phyloP scores from a whole-genome alignment of 1,140 invertebrate genomes.

The Rhopalosiphum maidis region DNA sequence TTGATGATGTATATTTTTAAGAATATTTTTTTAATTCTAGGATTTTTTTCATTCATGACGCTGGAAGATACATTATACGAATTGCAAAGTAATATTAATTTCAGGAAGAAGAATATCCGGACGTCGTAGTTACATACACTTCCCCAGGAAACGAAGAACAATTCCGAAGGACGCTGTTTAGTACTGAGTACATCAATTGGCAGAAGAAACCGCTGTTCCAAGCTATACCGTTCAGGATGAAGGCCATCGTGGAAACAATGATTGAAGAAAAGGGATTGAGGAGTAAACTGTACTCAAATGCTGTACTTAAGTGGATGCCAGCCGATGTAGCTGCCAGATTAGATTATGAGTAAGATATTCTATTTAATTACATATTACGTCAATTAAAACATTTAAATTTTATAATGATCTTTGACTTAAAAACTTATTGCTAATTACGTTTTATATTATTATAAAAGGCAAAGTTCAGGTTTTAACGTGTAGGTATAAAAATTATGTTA shows the following conservation, averaged over 20 bases:
- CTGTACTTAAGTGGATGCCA: constrained; percentile 52
- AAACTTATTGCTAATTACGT: neutral
- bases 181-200: constrained; percentile 58
- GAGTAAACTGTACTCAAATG: constrained; percentile 56
- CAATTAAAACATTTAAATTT: neutral
- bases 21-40: constrained; percentile 32
- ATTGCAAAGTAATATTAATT: constrained; percentile 47
- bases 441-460: neutral
- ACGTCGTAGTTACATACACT: constrained; percentile 58
- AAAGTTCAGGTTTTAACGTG: neutral
- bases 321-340: constrained; percentile 40
- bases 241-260: constrained; percentile 29
- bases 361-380: neutral
- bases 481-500: neutral
- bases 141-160: constrained; percentile 54
- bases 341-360: constrained; percentile 40
- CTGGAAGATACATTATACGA: constrained; percentile 19
- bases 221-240: constrained; percentile 57
- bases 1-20: neutral
- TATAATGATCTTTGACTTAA: neutral
- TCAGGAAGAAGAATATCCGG: constrained; percentile 47
- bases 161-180: constrained; percentile 41
- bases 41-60: constrained; percentile 17
- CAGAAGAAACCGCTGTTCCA: constrained; percentile 58
- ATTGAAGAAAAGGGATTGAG: constrained; percentile 47